Conservation (phyloP, 2,888 invertebrate genomes). For the Eristalis tenax region DNA sequence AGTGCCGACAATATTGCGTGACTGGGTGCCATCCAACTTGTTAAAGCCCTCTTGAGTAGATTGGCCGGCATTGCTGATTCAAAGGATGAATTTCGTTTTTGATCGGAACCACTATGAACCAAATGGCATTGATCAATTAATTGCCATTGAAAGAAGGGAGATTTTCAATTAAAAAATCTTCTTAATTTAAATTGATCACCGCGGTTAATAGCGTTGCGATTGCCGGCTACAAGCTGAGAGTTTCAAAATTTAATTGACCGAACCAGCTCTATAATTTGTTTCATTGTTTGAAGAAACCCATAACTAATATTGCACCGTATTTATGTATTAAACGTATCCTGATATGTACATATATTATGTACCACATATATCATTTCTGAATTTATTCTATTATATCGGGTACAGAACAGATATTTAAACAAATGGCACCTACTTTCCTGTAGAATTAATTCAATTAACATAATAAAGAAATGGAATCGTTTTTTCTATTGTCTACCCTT, state of each 20-base stretch:
- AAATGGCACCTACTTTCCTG: too few species aligned
- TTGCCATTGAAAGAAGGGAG: constrained; percentile 69
- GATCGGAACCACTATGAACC: constrained; percentile 67
- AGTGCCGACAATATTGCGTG: constrained; percentile 71
- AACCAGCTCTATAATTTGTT: background rate
- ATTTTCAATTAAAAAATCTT: constrained; percentile 72
- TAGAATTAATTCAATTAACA: too few species aligned
- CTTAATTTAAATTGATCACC: constrained; percentile 72
- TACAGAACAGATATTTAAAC: too few species aligned
- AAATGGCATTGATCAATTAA: constrained; percentile 72
- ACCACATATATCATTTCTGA: too few species aligned
- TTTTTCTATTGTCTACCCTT: too few species aligned
- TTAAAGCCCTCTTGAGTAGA: constrained; percentile 53
- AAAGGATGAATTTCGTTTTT: constrained; percentile 68
- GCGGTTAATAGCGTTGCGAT: constrained; percentile 68
- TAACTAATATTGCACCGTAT: too few species aligned
- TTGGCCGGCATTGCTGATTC: constrained; percentile 54
- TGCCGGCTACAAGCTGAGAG: constrained; percentile 70
- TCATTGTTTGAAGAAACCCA: too few species aligned
- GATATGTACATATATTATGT: too few species aligned
- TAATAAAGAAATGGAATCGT: too few species aligned
- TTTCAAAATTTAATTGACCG: constrained; percentile 28
- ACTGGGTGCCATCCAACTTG: constrained; percentile 69
- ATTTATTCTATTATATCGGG: too few species aligned
- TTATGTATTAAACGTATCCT: too few species aligned